Base-by-base conservation (phyloP, 2,113 vertebrate species). In the Menura novaehollandiae region DNA sequence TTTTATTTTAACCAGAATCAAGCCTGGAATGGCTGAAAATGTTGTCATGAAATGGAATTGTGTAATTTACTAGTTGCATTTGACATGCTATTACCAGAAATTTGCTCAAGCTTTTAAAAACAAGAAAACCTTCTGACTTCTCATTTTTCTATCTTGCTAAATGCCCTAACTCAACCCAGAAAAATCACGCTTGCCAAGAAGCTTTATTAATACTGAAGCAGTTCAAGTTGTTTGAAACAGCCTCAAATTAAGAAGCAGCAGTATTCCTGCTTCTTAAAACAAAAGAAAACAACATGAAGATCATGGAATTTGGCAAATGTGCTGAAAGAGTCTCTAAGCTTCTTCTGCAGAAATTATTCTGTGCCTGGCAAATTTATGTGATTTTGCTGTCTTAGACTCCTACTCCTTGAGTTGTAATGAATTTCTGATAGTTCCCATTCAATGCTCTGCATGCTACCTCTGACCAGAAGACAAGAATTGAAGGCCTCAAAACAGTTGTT, bases 21-120 rank as follows among this genome's bases (percentile, higher is more conserved):
- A 58, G 58, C 66, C 23, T 41, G 11, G 10, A 78, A 41, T 35
- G 52, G 43, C 28, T 66, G 59, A 60, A 94, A 95, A 85, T 28
- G 1, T 17, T 91, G 53, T 44, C 44, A 41, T 49, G 28, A 79
- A 85, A 51, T 32, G 7, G 18, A 67, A 67, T 20, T 43, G 33
- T 76, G 56, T 53, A 49, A 88, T 91, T 89, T 76, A 67, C 68
- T 73, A 74, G 39, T 13, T 92, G 32, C 21, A 52, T 92, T 88
- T 89, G 84, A 81, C 16, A 64, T 6, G 2, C 15, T 14, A 74
- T 88, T 82, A 84, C 18, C 26, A 88, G 79, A 82, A 94, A 91
- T 89, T 83, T 95, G 56, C 33, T 95, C 56, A 84, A 72, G 72
- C 17, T 94, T 93, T 73, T 83, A 49, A 91, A 92, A 96, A 41